Evolutionary conservation across 2,888 invertebrate genomes (phyloP), one percentile per base, ranked within the genome.

Genomic region (Meliscaeva auricollis): DNA sequence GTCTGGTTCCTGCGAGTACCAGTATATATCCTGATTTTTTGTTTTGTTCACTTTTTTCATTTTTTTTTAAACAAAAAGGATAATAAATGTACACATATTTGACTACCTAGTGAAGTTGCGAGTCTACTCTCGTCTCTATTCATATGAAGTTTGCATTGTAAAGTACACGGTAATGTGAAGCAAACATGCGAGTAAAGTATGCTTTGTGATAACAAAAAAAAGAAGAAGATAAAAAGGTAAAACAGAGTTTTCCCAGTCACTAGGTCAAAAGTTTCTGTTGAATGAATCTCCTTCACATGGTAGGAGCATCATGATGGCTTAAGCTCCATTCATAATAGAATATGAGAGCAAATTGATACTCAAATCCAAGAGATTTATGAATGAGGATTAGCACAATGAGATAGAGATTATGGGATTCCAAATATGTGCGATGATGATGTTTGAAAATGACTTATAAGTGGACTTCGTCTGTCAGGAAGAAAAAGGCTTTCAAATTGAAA

Each of bases 201-300:
- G 44, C 22, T 60, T 38, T 22, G 66, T 52, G 48, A 30, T 22
- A 4, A 13, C 22, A 58, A 54, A 66, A 60, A 46, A 58, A 70
- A 50, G 60, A 76, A 62, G n/a, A 41, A 46, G 26, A 26, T 26
- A 26, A 26, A 4, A 3, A 26, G n/a, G n/a, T n/a, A 48, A 70
- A 75, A 64, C 44, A 54, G 30, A 20, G n/a, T 69, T 76, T 80
- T 79, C 20, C 66, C 75, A 79, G 84, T 75, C 75, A 84, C 79
- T 84, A 76, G 84, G 84, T 80, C 80, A 84, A 62, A 84, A 58
- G 73, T 83, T 78, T 66, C 22, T 48, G 52, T 64, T 79, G 58
- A 46, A 48, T 50, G 56, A 44, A 38, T n/a, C n/a, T n/a, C 32
- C 41, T 44, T 26, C 11, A 4, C 9, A 48, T 20, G 3, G 3